Conservation (phyloP, 2,888 invertebrate genomes). For the Melanophora roralis region DNA sequence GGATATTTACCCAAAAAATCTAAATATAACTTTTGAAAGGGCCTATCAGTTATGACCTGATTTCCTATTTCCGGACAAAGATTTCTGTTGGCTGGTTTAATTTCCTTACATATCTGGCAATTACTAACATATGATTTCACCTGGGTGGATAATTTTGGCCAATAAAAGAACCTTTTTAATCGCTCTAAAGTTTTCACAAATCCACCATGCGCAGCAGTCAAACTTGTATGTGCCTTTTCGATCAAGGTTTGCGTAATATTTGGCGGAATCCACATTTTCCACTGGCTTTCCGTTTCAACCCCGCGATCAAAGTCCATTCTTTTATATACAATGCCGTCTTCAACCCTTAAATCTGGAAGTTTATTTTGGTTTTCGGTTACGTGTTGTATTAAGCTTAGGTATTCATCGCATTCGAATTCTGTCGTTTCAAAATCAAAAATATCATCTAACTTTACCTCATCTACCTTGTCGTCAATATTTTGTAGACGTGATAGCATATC, state of each 20-base stretch:
- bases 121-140: neutral
- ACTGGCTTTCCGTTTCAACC: neutral
- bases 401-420: slow-evolving; percentile 52
- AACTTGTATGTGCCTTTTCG: slow-evolving; percentile 4
- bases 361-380: neutral
- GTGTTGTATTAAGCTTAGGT: neutral
- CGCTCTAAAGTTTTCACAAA: slow-evolving; percentile 9
- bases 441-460: neutral
- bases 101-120: slow-evolving; percentile 33
- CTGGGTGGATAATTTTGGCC: slow-evolving; percentile 32
- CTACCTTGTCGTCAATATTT: neutral
- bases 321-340: slow-evolving; percentile 12
- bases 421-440: slow-evolving; percentile 12
- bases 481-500: slow-evolving; percentile 5
- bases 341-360: slow-evolving; percentile 34
- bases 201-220: slow-evolving; percentile 13
- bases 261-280: slow-evolving; percentile 25
- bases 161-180: slow-evolving; percentile 18
- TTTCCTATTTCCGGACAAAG: slow-evolving; percentile 1
- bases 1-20: slow-evolving; percentile 61
- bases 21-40: slow-evolving; percentile 27
- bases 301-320: neutral
- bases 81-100: neutral
- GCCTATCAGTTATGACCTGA: slow-evolving; percentile 30
- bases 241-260: neutral